phyloP scores from a whole-genome alignment of 1,140 invertebrate genomes.

The Chelonus insularis region DNA sequence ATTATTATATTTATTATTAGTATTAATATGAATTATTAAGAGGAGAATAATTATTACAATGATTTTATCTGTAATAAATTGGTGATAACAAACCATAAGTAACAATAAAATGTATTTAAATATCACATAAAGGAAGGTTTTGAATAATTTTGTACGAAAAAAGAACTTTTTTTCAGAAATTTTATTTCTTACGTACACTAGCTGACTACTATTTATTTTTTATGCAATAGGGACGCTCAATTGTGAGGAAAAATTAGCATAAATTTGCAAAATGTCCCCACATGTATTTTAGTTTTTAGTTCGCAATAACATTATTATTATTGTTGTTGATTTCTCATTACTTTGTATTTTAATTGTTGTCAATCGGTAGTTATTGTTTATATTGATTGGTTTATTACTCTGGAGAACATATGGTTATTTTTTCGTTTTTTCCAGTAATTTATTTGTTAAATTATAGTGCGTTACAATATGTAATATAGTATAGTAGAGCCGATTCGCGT shows the following conservation, averaged over 20 bases:
- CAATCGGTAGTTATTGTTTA: too few relatives aligned
- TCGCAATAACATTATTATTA: conserved; percentile 39
- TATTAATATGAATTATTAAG: too few relatives aligned
- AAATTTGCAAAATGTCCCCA: conserved; percentile 39
- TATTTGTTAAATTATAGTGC: conserved; percentile 49
- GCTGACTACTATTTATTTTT: conserved; percentile 56
- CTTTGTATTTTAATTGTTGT: too few relatives aligned
- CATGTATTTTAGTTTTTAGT: conserved; percentile 29
- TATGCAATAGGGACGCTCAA: conserved; percentile 48
- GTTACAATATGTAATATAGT: conserved; percentile 52
- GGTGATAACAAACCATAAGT: too few relatives aligned
- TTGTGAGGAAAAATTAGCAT: conserved; percentile 15
- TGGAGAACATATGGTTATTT: too few relatives aligned
- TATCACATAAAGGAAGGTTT: too few relatives aligned
- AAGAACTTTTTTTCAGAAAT: conserved; percentile 42
- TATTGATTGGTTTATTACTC: too few relatives aligned
- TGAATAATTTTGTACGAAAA: not conserved
- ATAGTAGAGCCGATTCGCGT: conserved; percentile 45
- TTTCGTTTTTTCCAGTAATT: conserved; percentile 22
- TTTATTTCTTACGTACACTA: conserved; percentile 61
- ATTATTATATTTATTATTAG: too few relatives aligned
- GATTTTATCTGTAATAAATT: too few relatives aligned
- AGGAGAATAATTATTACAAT: too few relatives aligned
- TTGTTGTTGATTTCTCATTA: too few relatives aligned
- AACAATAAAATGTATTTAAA: too few relatives aligned